Evolutionary conservation across 1,140 invertebrate species (phyloP), one percentile per base, ranked within the genome.

Genomic region (Gonatopus flavifemur): DNA sequence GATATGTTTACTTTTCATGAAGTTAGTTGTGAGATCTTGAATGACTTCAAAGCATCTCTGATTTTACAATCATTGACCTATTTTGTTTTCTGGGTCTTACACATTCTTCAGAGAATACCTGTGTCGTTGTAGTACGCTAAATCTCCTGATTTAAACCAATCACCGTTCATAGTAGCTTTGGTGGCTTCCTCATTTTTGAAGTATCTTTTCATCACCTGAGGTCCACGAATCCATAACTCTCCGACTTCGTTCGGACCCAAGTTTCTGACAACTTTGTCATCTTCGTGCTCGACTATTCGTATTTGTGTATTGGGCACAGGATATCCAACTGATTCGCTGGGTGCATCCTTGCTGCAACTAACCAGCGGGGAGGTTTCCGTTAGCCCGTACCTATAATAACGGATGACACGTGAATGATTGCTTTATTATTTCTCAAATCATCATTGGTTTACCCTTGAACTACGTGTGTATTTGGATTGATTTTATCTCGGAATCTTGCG

Each of bases 141-240:
- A 66, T 94, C 91, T 3, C 90, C 91, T 28, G 89, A 90, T 55
- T 85, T 83, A 31, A 90, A 76, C 88, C 89, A 94, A 8, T 86
- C 85, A 49, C 86, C 84, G 16, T 68, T 62, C 33, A 86, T 77
- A 12, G 63, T 78, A 13, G 79, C 71, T n/a, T 55, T 50, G 0
- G 83, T 85, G 1, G 75, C 81, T 41, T 81, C 50, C 3, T 69
- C 57, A 54, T 85, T 83, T 21, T 81, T 79, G 21, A 72, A 77
- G 64, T 85, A 85, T 3, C 83, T 82, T 41, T 78, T 79, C 78
- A 77, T 79, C 18, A 74, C 66, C 50, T 68, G 59, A 2, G 57
- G 59, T 0, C 59, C 59, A n/a, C 42, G 46, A 3, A 69, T 45
- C 21, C 49, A 61, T 32, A 71, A 49, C 48, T 70, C 66, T n/a